Conservation (phyloP, 2,797 vertebrate species). For the Cygnus olor region DNA sequence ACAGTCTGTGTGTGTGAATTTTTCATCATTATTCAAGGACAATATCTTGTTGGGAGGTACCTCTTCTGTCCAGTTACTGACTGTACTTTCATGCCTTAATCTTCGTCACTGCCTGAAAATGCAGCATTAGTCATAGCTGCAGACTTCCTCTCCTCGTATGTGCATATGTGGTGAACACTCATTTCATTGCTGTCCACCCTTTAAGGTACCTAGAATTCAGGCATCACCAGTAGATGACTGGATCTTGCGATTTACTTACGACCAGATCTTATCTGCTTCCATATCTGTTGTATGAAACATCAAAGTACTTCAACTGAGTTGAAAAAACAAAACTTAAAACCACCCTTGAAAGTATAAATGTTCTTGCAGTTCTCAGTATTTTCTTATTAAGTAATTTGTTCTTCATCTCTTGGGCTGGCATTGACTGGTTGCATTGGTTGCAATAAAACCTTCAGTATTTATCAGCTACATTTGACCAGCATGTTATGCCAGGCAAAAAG, state of each 20-base stretch:
- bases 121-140: background rate
- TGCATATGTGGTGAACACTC: background rate
- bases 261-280: background rate
- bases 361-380: background rate
- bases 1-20: background rate
- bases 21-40: background rate
- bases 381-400: background rate
- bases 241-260: background rate
- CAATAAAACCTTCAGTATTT: background rate
- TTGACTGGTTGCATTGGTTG: background rate
- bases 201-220: background rate
- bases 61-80: background rate
- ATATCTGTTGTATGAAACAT: background rate
- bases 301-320: background rate
- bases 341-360: background rate
- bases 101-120: background rate
- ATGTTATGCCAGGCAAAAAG: background rate
- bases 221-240: background rate
- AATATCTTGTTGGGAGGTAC: background rate
- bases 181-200: background rate
- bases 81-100: background rate
- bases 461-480: background rate
- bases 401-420: background rate
- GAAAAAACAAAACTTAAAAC: background rate
- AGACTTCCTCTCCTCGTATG: background rate